Percentiles rank a stretch among this genome's conserved stretches.
Conservation (phyloP, 2,888 invertebrate genomes). For the Aporophyla lueneburgensis region DNA sequence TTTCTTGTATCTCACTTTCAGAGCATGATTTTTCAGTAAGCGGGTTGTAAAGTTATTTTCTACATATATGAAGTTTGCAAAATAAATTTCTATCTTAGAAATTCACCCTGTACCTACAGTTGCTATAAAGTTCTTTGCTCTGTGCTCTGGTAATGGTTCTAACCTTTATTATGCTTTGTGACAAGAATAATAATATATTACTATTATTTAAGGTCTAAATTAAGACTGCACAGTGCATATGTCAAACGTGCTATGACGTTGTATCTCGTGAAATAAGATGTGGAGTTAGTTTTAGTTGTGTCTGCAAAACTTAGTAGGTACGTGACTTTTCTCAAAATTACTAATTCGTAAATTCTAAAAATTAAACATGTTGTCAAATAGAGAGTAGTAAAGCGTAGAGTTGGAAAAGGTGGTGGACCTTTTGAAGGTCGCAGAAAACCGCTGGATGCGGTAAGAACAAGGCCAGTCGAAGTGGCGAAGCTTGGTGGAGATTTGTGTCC, state of each 20-base stretch:
- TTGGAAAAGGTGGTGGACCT: too few relatives aligned
- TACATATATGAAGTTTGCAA: neutral
- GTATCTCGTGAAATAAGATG: neutral
- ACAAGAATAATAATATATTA: constrained; percentile 28
- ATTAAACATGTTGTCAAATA: neutral
- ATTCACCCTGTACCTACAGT: constrained; percentile 14
- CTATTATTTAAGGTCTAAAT: constrained; percentile 16
- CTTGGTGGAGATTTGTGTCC: too few relatives aligned
- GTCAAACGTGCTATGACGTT: neutral
- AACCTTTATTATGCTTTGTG: constrained; percentile 36
- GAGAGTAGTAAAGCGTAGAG: too few relatives aligned
- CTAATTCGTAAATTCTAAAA: neutral
- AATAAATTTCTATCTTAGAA: neutral
- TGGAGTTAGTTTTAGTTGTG: neutral
- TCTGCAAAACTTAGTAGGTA: neutral
- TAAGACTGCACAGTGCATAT: neutral
- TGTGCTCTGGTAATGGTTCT: constrained; percentile 20
- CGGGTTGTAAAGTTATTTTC: too few relatives aligned
- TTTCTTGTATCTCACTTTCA: too few relatives aligned
- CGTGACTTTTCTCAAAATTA: neutral
- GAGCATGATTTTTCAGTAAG: too few relatives aligned
- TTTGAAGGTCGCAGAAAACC: too few relatives aligned
- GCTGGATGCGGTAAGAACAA: too few relatives aligned
- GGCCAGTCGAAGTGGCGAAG: too few relatives aligned
- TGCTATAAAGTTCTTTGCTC: constrained; percentile 32